A percentile compares a stretch with the other conserved stretches of the same genome.
Evolutionary conservation across 2,888 invertebrate species (phyloP).

Genomic region (Coecobrya sp.): DNA sequence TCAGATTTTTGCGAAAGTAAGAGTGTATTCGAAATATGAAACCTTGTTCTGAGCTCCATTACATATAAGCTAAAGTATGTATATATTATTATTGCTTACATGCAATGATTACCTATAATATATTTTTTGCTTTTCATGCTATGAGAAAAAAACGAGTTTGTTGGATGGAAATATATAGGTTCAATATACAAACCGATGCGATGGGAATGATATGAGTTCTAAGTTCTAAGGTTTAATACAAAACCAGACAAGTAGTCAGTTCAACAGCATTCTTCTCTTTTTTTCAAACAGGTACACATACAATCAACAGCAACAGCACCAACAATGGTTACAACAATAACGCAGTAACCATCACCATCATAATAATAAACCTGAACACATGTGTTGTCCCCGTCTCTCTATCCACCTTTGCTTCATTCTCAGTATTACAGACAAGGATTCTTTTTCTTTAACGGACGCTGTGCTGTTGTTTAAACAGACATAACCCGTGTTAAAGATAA

Average conservation of each 20-base stretch:
- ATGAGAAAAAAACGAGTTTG: slow-evolving; percentile 56
- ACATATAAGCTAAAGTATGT: neutral
- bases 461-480: slow-evolving; percentile 2
- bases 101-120: slow-evolving; percentile 27
- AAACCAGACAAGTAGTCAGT: slow-evolving; percentile 49
- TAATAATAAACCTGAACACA: slow-evolving; percentile 24
- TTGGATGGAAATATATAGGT: neutral
- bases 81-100: neutral
- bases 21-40: slow-evolving; percentile 59
- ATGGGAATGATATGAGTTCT: neutral
- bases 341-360: neutral
- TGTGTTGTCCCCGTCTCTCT: slow-evolving; percentile 9
- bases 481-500: slow-evolving; percentile 34
- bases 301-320: neutral
- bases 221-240: neutral
- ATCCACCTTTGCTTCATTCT: neutral
- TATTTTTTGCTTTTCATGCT: neutral
- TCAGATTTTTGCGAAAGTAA: slow-evolving; percentile 76
- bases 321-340: slow-evolving; percentile 30
- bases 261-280: slow-evolving; percentile 27
- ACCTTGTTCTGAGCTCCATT: slow-evolving; percentile 46
- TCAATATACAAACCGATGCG: neutral
- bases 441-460: neutral
- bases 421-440: neutral
- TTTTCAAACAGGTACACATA: neutral